Conservation (phyloP, 2,113 vertebrate genomes). For the Vombatus ursinus region DNA sequence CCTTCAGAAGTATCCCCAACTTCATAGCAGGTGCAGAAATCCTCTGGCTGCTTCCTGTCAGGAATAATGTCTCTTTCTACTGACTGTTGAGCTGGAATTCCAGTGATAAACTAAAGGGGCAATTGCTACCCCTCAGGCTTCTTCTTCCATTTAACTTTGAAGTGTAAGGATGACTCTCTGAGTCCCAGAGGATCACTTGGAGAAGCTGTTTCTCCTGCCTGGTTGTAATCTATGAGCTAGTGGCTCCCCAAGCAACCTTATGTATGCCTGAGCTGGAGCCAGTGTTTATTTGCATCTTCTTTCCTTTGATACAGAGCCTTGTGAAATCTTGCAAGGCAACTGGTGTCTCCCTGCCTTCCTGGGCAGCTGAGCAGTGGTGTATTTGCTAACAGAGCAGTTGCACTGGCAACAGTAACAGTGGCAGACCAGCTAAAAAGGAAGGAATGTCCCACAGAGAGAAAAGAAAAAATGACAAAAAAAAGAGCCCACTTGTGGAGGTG, state of each 20-base stretch:
- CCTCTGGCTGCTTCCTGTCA: background rate
- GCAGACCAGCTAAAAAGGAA: background rate
- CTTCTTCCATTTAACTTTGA: background rate
- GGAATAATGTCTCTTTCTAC: background rate
- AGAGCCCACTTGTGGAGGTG: background rate
- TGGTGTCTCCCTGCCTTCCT: background rate
- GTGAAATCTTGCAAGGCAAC: background rate
- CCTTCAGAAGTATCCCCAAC: rapidly evolving
- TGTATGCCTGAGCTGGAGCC: background rate
- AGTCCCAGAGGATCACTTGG: background rate
- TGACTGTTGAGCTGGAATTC: background rate
- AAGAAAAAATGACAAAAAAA: background rate
- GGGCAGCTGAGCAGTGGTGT: background rate
- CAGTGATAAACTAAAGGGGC: background rate
- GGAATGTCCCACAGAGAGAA: background rate
- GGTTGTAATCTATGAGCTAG: background rate
- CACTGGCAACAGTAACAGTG: background rate
- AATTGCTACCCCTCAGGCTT: background rate
- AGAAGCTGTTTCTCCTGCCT: background rate
- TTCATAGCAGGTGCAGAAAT: background rate
- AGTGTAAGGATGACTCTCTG: background rate
- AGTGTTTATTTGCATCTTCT: background rate
- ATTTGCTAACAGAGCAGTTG: background rate
- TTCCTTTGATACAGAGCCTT: background rate
- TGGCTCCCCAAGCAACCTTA: background rate